phyloP scores from a whole-genome alignment of 1,140 invertebrate genomes.

The Drosophila asahinai region DNA sequence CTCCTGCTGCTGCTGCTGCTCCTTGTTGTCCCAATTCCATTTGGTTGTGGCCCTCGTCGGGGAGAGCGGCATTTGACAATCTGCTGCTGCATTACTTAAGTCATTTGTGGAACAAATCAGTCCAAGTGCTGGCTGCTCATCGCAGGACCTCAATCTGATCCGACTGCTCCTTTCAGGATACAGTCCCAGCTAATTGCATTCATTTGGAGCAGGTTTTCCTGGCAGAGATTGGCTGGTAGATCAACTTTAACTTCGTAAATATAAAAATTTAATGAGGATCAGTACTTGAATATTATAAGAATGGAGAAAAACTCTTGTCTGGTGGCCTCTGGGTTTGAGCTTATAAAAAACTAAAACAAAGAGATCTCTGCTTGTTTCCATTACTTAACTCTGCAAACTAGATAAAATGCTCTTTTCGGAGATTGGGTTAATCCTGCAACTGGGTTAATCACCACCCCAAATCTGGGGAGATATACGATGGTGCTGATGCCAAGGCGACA shows the following conservation, averaged over 20 bases:
- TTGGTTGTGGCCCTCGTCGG: constrained; percentile 33
- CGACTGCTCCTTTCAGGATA: constrained; percentile 21
- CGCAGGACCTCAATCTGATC: constrained; percentile 24
- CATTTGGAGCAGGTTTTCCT: constrained; percentile 4
- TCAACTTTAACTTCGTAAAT: too few relatives aligned
- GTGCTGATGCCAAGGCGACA: constrained; percentile 20
- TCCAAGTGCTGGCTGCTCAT: constrained; percentile 19
- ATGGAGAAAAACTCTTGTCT: background rate
- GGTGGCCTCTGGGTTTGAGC: too few relatives aligned
- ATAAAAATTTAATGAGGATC: background rate
- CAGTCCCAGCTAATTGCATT: constrained; percentile 41
- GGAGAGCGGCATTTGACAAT: constrained; percentile 51
- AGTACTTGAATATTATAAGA: background rate
- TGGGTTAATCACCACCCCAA: constrained; percentile 35
- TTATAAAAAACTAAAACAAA: too few relatives aligned
- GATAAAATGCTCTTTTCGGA: background rate
- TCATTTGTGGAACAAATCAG: constrained; percentile 61
- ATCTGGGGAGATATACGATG: constrained; percentile 21
- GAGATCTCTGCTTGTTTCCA: too few relatives aligned
- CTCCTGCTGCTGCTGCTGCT: constrained; percentile 9
- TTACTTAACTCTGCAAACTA: background rate
- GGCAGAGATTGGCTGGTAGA: background rate
- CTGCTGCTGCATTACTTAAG: constrained; percentile 64
- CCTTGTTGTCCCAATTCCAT: constrained; percentile 4
- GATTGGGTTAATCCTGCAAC: constrained; percentile 8